Evolutionary conservation across 2,888 invertebrate species (phyloP).

Genomic region (Ommatoiulus sabulosus): DNA sequence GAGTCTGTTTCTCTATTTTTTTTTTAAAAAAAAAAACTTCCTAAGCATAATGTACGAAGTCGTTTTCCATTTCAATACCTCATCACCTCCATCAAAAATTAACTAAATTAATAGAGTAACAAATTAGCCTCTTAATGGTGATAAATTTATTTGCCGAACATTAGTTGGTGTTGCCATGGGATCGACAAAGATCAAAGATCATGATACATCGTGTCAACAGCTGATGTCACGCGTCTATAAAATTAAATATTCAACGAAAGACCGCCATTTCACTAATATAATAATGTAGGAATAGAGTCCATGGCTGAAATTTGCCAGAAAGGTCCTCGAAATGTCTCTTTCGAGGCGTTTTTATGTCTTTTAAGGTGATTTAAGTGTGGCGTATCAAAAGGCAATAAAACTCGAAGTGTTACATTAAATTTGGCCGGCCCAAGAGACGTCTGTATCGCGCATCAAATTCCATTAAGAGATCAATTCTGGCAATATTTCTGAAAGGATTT

Average conservation of each 20-base stretch:
- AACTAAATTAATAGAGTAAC: too few species aligned
- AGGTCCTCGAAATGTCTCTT: not conserved
- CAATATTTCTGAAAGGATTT: not conserved
- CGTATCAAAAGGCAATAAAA: slow-evolving; percentile 10
- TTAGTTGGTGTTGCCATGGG: too few species aligned
- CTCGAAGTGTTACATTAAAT: not conserved
- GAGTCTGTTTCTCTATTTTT: too few species aligned
- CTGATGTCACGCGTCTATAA: not conserved
- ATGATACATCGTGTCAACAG: too few species aligned
- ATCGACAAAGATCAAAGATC: too few species aligned
- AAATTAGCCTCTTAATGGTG: too few species aligned
- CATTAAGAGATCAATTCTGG: slow-evolving; percentile 10
- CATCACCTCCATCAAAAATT: too few species aligned
- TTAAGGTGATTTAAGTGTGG: not conserved
- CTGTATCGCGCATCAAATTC: not conserved
- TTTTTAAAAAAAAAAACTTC: too few species aligned
- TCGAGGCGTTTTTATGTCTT: not conserved
- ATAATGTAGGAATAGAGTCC: not conserved
- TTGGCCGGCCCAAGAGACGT: not conserved
- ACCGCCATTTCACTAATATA: not conserved
- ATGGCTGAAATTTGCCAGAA: not conserved
- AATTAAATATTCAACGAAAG: not conserved
- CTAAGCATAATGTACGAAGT: too few species aligned
- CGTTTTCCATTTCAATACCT: too few species aligned
- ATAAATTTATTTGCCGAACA: too few species aligned